Percentiles rank a stretch among this genome's conserved stretches.
Conservation (phyloP, 2,797 vertebrate genomes). For the Okamejei kenojei region DNA sequence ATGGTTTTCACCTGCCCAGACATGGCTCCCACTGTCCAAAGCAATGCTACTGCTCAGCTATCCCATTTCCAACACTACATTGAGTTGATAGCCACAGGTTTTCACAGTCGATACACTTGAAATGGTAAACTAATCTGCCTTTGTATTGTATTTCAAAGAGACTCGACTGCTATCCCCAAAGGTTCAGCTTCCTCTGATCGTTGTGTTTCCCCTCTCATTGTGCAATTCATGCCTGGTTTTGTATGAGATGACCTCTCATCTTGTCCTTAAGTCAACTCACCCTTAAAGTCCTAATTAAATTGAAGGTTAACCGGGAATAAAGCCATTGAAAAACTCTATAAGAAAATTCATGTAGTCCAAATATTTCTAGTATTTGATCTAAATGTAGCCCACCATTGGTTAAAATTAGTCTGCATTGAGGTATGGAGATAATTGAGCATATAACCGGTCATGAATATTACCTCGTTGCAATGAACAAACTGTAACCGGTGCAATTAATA, state of each 20-base stretch:
- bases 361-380: background rate
- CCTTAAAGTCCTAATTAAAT: background rate
- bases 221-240: too few relatives aligned
- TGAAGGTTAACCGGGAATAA: background rate
- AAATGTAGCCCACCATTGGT: background rate
- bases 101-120: background rate
- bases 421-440: background rate
- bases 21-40: background rate
- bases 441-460: background rate
- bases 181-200: background rate
- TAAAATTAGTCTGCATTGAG: background rate
- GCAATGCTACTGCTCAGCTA: background rate
- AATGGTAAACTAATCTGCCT: background rate
- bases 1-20: background rate
- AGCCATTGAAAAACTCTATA: background rate
- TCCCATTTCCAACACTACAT: background rate
- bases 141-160: background rate
- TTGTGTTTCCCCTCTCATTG: background rate
- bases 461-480: background rate
- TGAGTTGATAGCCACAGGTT: background rate
- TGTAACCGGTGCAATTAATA: background rate
- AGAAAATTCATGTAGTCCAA: background rate
- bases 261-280: background rate
- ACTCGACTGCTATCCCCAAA: background rate
- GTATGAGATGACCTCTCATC: background rate